A percentile compares a stretch with the other conserved stretches of the same genome.
These are phyloP conservation scores for Temnothorax unifasciatus DNA, from an alignment of 2,888 invertebrate species.

Conservation along the genomic window DNA sequence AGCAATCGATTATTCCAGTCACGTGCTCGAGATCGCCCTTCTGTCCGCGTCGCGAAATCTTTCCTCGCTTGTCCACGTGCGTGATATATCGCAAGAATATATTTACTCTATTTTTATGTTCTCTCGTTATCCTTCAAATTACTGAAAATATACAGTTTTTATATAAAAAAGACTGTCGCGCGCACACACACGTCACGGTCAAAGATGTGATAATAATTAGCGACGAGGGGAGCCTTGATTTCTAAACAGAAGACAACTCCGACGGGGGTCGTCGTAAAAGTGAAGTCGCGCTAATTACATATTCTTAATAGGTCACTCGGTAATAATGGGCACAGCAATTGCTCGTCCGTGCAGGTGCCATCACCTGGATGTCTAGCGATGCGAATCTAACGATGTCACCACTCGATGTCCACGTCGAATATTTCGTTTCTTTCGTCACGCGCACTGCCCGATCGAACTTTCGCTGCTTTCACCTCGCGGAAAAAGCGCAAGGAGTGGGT, in stretches of 20 bases:
- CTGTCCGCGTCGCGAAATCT: not conserved
- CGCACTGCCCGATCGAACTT: conserved; percentile 53
- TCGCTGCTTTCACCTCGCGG: conserved; percentile 70
- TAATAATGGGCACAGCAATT: conserved; percentile 2
- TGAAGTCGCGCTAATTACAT: not conserved
- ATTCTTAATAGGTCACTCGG: conserved; percentile 32
- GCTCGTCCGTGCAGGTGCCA: conserved; percentile 6
- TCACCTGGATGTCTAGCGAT: conserved; percentile 46
- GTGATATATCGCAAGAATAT: not conserved
- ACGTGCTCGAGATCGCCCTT: conserved; percentile 32
- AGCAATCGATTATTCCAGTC: conserved; percentile 70
- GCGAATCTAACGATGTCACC: conserved; percentile 47
- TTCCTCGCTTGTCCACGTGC: not conserved
- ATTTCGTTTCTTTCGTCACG: conserved; percentile 44
- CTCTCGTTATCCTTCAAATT: not conserved
- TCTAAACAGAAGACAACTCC: not conserved
- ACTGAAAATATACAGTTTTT: not conserved
- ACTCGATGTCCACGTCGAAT: conserved; percentile 23
- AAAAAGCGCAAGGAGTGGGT: conserved; percentile 26
- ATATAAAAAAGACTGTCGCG: not conserved
- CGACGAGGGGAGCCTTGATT: not conserved
- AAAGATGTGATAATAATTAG: not conserved
- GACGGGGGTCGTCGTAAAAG: not conserved
- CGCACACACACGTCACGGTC: not conserved
- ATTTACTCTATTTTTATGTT: not conserved